phyloP scores from a whole-genome alignment of 2,113 vertebrate species.

The Actinemys pallida region DNA sequence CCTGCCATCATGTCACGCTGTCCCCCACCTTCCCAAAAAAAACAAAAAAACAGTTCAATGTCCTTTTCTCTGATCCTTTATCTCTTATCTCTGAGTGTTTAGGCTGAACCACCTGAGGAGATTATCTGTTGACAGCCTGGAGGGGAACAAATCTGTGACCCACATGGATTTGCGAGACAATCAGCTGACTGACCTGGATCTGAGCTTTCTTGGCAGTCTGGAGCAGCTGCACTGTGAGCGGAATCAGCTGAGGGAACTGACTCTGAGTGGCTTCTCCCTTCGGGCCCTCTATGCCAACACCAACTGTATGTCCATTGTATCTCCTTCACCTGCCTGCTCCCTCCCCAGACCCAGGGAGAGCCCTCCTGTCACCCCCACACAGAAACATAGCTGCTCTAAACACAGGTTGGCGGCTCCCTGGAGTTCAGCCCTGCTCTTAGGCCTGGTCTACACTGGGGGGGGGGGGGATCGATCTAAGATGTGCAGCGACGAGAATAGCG shows the following conservation, averaged over 20 bases:
- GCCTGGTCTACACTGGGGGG: no score
- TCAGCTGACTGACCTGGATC: constrained; percentile 86
- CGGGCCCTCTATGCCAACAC: constrained; percentile 86
- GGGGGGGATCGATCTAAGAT: no score
- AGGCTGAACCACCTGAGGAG: constrained; percentile 90
- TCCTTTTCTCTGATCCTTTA: constrained; percentile 20
- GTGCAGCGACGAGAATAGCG: no score
- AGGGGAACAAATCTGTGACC: constrained; percentile 87
- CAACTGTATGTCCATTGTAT: constrained; percentile 86
- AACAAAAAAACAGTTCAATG: background rate
- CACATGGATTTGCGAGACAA: constrained; percentile 94
- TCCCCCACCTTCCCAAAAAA: background rate
- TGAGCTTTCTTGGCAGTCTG: constrained; percentile 88
- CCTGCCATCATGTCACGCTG: background rate
- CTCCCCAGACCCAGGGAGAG: background rate
- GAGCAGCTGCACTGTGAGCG: constrained; percentile 93
- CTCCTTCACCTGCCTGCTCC: background rate
- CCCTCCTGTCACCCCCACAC: background rate
- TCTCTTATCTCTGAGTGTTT: constrained; percentile 65
- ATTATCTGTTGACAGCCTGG: constrained; percentile 80
- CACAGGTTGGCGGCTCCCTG: background rate
- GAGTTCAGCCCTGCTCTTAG: no score
- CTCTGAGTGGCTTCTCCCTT: constrained; percentile 89
- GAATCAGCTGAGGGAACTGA: constrained; percentile 89
- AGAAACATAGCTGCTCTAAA: rapidly evolving